Conservation (phyloP, 1,140 invertebrate species). For the Reticulitermes speratus region DNA sequence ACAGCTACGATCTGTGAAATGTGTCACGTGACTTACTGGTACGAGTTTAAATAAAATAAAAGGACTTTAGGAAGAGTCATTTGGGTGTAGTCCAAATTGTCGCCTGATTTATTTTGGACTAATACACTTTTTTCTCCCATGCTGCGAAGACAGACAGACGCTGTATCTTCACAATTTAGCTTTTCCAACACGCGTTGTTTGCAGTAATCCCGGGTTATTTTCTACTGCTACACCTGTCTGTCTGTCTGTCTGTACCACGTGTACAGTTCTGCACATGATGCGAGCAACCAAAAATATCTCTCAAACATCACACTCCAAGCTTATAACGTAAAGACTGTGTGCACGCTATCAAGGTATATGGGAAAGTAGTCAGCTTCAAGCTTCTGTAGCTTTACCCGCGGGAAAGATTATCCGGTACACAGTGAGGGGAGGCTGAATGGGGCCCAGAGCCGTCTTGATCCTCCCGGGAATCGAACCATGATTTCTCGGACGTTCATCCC, state of each 20-base stretch:
- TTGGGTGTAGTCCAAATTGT: conserved; percentile 11
- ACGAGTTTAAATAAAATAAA: not conserved
- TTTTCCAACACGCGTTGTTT: not conserved
- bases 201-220: not conserved
- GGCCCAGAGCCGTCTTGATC: too few species aligned
- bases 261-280: not conserved
- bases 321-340: too few species aligned
- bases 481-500: too few species aligned
- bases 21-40: not conserved
- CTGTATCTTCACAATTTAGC: not conserved
- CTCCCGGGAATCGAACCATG: too few species aligned
- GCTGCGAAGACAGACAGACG: not conserved
- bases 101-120: conserved; percentile 11
- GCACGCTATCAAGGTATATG: too few species aligned
- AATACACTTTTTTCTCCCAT: not conserved
- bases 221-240: not conserved
- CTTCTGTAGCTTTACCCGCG: too few species aligned
- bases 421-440: too few species aligned
- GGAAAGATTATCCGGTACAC: too few species aligned
- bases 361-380: too few species aligned
- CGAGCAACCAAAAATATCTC: too few species aligned
- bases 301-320: too few species aligned
- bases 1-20: not conserved
- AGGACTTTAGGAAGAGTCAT: not conserved
- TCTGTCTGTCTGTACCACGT: not conserved